Evolutionary conservation across 1,140 invertebrate genomes (phyloP), one percentile per base, ranked within the genome.

Genomic region (Zophobas atratus): DNA sequence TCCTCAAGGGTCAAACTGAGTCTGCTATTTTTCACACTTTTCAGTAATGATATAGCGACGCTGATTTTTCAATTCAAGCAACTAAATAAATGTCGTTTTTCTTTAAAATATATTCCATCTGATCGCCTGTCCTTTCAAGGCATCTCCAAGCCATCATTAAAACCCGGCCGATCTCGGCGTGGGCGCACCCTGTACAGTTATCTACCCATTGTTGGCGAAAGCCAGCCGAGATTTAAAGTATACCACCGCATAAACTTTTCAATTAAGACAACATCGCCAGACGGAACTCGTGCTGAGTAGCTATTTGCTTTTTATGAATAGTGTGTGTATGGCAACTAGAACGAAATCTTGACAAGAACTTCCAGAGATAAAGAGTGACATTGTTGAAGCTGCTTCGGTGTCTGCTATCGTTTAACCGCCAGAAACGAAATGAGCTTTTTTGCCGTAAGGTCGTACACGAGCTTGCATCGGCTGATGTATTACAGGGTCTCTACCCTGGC

Each of bases 151-250:
- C 43, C 6, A 51, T 51, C 49, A 51, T 51, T 51, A 51, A 51
- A 51, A 51, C 6, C 49, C 20, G 20, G 20, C 49, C 49, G n/a
- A 51, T 51, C n/a, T 32, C 60, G 20, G 39, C 60, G 41, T 43
- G 41, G 60, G 39, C 60, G 38, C 57, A 41, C 36, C 57, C 57
- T 63, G 5, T 1, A 2, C 49, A 20, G 49, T 51, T 6, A 51
- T 51, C 49, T 51, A 8, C 43, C 60, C 39, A 67, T 67, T 67
- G 39, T 67, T 34, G 49, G 49, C 49, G 4, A 20, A 51, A 46
- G 43, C 43, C 3, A 46, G 43, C 6, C 6, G 43, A 46, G 43
- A 46, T 46, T 46, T 46, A 46, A 46, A 46, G 6, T 46, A 46
- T 8, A 46, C 6, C 3, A 4, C 43, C 6, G 3, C 43, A 8